Percentiles rank a stretch among this genome's conserved stretches.
phyloP scores from a whole-genome alignment of 2,797 vertebrate genomes.

The Sparidentex hasta region DNA sequence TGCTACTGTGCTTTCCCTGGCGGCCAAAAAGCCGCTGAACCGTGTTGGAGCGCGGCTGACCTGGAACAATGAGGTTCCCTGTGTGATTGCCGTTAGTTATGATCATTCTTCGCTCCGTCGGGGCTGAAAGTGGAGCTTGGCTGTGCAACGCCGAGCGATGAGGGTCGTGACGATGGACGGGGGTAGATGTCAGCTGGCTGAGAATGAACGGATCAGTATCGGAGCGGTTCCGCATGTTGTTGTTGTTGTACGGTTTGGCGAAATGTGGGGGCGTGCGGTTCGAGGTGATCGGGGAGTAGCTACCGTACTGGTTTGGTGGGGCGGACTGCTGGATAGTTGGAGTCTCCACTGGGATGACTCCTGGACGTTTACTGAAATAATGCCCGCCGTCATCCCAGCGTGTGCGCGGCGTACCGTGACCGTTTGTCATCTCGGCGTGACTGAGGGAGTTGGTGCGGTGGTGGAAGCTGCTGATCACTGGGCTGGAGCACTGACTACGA shows the following conservation, averaged over 20 bases:
- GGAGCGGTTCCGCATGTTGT: conserved; percentile 88
- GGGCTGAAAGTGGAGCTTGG: conserved; percentile 76
- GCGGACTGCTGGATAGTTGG: conserved; percentile 47
- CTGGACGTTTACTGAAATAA: conserved; percentile 74
- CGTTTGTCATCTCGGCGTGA: conserved; percentile 81
- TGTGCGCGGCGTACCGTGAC: conserved; percentile 66
- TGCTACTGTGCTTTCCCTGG: conserved; percentile 58
- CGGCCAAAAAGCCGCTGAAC: conserved; percentile 75
- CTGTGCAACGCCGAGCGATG: conserved; percentile 24
- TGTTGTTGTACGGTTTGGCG: conserved; percentile 77
- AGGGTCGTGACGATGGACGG: conserved; percentile 54
- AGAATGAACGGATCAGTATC: conserved; percentile 94
- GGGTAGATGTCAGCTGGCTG: conserved; percentile 87
- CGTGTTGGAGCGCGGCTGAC: conserved; percentile 77
- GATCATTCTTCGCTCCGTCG: conserved; percentile 61
- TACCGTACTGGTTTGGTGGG: conserved; percentile 71
- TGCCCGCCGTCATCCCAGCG: conserved; percentile 76
- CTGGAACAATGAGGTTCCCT: conserved; percentile 67
- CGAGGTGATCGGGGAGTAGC: conserved; percentile 82
- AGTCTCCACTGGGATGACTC: conserved; percentile 27
- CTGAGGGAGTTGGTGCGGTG: conserved; percentile 87
- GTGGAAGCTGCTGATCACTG: conserved; percentile 87
- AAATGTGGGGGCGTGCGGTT: conserved; percentile 66
- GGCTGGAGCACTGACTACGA: conserved; percentile 89
- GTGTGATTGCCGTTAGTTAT: conserved; percentile 81